phyloP scores from a whole-genome alignment of 2,888 invertebrate genomes.

The Xanthia togata region DNA sequence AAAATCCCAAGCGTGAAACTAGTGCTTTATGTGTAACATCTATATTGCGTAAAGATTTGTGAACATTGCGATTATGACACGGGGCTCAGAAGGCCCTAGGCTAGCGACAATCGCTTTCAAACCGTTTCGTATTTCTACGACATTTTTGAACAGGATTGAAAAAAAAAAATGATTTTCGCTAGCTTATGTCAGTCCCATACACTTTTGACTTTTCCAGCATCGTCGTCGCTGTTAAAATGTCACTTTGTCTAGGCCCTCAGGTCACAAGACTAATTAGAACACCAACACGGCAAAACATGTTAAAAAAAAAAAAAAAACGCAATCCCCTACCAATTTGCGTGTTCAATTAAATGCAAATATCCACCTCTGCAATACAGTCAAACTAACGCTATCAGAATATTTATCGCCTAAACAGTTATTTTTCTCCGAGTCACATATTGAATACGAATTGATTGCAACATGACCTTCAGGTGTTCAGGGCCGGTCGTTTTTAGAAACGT shows the following conservation, averaged over 20 bases:
- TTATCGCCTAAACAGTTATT: conserved; percentile 68
- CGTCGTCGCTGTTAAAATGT: no score
- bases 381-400: conserved; percentile 67
- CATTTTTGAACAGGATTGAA: no score
- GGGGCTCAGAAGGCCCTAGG: not conserved
- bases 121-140: no score
- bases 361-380: conserved; percentile 50
- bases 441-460: conserved; percentile 70
- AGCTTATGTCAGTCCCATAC: no score
- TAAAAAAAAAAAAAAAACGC: not conserved
- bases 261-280: not conserved
- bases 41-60: not conserved
- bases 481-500: conserved; percentile 66
- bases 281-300: not conserved
- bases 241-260: not conserved
- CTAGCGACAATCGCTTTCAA: no score
- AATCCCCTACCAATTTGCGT: conserved; percentile 19
- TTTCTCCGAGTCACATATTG: conserved; percentile 60
- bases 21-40: no score
- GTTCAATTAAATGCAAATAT: conserved; percentile 56
- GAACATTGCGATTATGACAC: not conserved
- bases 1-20: no score
- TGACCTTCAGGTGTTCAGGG: conserved; percentile 64
- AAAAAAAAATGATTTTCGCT: no score
- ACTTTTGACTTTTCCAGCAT: no score